Conservation (phyloP, 2,113 vertebrate genomes). For the Nycticryphes semicollaris region DNA sequence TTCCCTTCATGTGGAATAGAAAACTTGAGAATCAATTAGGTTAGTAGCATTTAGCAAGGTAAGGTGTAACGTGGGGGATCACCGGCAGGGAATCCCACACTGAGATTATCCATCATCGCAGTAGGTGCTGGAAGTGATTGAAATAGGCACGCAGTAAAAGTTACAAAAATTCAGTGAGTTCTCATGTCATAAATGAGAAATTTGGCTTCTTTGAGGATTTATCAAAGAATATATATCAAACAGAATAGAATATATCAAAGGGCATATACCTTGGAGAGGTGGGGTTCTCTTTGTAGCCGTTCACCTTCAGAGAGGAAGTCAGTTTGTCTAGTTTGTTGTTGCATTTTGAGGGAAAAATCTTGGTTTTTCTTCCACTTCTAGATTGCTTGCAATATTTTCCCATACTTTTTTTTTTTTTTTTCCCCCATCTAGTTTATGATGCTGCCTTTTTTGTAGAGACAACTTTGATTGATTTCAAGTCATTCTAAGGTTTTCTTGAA, state of each 20-base stretch:
- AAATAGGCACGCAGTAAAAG: neutral
- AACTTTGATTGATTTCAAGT: neutral
- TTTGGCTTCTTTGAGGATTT: neutral
- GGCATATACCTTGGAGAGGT: neutral
- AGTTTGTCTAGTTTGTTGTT: neutral
- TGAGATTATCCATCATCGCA: neutral
- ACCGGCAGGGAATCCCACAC: neutral
- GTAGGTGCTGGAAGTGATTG: neutral
- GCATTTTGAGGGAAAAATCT: neutral
- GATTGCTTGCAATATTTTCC: neutral
- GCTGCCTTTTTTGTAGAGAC: neutral
- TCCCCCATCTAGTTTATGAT: neutral
- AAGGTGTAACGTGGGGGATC: neutral
- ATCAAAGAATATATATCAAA: too few species aligned
- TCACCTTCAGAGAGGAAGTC: neutral
- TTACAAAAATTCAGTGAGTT: neutral
- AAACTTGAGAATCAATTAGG: fast-evolving
- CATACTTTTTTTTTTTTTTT: fast-evolving
- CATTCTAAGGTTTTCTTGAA: neutral
- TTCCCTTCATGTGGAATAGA: neutral
- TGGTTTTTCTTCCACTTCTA: neutral
- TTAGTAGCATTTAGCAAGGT: neutral
- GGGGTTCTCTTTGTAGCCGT: neutral
- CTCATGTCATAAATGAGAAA: neutral
- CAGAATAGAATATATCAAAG: too few species aligned